Base-by-base conservation (phyloP, 2,888 invertebrate species). In the Neoitamus cyanurus region DNA sequence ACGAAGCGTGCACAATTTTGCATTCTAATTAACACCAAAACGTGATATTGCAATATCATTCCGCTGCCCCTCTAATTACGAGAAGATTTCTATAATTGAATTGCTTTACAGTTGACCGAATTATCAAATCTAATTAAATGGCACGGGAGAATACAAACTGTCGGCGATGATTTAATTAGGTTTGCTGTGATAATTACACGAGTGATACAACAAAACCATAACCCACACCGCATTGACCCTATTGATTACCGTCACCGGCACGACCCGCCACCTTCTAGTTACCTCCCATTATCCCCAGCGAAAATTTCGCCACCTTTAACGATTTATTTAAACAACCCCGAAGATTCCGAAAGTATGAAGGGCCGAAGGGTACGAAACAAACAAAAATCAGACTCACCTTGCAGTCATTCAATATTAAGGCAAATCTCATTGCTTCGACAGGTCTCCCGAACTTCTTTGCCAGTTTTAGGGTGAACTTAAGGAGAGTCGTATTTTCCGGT, bases 371-470 rank as follows among this genome's bases (percentile, higher is more conserved):
- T 28, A 31, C 13, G 6, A 34, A 34, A 30, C 11, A 36, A 73
- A n/a, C 5, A 46, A 77, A 28, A 13, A 28, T 58, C 2, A 20
- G 25, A 20, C 25, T 58, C 58, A 96, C 93, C 13, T 93, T 92
- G 84, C 94, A 93, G 89, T 95, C 93, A 89, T 97, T 96, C 25
- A 97, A 91, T 90, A 97, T 96, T 93, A 98, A 95, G 7, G 97
- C 97, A 80, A 97, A 94, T 80, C 97, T 93, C 84, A 98, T 90
- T 0, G 98, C 97, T 88, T 97, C 95, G 0, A 97, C 95, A 89
- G 94, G 95, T 90, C 97, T 96, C 34, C 94, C 93, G 90, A 97
- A 98, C 88, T 95, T 95, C 86, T 95, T 91, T 89, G 97, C 98
- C 85, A 97, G 94, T 85, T 95, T 94, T 83, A 96, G 92, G 6